These are phyloP conservation scores for Coccyzus lansbergi DNA, from an alignment of 2,797 vertebrate species.

Conservation along the genomic window DNA sequence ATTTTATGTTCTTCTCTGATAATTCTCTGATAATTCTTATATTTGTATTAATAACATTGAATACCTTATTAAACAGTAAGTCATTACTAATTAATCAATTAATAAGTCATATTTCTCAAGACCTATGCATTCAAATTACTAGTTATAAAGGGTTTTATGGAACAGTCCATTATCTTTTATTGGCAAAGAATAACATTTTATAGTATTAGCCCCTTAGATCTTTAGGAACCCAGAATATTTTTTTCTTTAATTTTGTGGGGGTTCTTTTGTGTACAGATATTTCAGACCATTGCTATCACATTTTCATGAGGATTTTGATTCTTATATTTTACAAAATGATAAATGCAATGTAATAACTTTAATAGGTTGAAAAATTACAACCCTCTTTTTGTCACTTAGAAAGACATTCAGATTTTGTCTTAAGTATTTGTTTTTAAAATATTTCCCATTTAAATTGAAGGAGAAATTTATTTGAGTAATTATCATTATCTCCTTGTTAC, in stretches of 20 bases:
- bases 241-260: neutral
- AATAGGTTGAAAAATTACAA: neutral
- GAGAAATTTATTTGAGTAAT: neutral
- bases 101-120: neutral
- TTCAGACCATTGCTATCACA: neutral
- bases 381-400: neutral
- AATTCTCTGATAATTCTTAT: neutral
- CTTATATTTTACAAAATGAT: neutral
- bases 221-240: neutral
- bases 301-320: neutral
- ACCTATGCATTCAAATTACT: neutral
- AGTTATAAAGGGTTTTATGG: neutral
- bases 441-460: neutral
- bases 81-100: too few relatives aligned
- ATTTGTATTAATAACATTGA: neutral
- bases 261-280: neutral
- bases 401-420: neutral
- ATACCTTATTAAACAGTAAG: too few relatives aligned
- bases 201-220: neutral
- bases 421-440: neutral
- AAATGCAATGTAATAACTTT: neutral
- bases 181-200: neutral
- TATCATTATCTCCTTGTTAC: neutral
- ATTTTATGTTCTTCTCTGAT: neutral
- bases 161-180: neutral